Evolutionary conservation across 2,888 invertebrate species (phyloP), one percentile per base, ranked within the genome.

Genomic region (Holacanthella duospinosa): DNA sequence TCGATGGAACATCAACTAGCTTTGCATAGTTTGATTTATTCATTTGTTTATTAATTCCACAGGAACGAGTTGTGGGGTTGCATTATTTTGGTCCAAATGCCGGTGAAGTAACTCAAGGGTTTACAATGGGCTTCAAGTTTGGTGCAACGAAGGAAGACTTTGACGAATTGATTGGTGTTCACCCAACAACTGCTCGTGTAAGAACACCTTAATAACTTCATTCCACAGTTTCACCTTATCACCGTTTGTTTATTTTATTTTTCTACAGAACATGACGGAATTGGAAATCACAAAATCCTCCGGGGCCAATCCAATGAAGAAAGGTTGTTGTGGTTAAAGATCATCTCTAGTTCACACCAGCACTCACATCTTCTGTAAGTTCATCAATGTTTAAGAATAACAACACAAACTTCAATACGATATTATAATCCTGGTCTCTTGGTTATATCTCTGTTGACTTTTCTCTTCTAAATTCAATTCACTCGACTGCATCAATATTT

Each of bases 71-170:
- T 27, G 78, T 94, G 59, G 94, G 94, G 1, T 83, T 94, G 77
- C 94, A 94, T 79, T 91, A 93, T 74, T 79, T 91, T 69, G 93
- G 94, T 1, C 93, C 93, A 1, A 85, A 87, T 74, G 93, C 93
- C 58, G 94, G 94, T 1, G 94, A 94, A 82, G 85, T 94, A 65
- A 91, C 93, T 68, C 94, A 94, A 82, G 94, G 94, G 73, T 93
- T 92, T 80, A 87, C 92, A 0, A 85, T 87, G 27, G 93, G 92
- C 25, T 76, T 94, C 29, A 93, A 91, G 87, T 75, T 81, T 62
- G 80, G 80, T n/a, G 81, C 82, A 6, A 83, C 78, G 1, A 82
- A 82, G 72, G 73, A 75, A 2, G 81, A 82, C 73, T 82, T 85
- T 74, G 80, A 82, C 71, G 71, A 75, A 43, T 77, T 83, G 0